Percentiles rank a stretch among this genome's conserved stretches.
phyloP scores from a whole-genome alignment of 2,888 invertebrate genomes.

The Anarsia innoxiella region DNA sequence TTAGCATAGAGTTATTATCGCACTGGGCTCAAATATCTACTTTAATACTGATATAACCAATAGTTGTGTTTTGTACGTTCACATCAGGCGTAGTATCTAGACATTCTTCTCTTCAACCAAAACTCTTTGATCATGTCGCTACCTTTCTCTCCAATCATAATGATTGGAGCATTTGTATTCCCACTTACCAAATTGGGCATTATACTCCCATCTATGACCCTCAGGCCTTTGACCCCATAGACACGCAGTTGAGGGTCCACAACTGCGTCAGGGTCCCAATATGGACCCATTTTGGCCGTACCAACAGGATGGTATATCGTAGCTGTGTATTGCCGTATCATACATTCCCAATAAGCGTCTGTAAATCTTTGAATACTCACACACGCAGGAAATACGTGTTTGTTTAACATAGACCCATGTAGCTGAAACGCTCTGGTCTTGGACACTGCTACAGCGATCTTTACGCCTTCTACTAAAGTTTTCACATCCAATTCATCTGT shows the following conservation, averaged over 20 bases:
- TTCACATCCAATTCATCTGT: slow-evolving; percentile 85
- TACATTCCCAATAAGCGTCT: slow-evolving; percentile 90
- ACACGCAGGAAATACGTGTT: slow-evolving; percentile 86
- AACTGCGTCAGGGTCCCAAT: slow-evolving; percentile 88
- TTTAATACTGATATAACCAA: slow-evolving; percentile 8
- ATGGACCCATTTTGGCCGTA: slow-evolving; percentile 92
- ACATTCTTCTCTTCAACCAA: slow-evolving; percentile 79
- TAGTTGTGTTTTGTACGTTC: slow-evolving; percentile 27
- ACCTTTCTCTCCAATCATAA: slow-evolving; percentile 94
- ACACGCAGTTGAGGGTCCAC: slow-evolving; percentile 87
- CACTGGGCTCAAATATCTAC: neutral
- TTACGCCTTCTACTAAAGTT: slow-evolving; percentile 88
- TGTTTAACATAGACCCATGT: slow-evolving; percentile 82
- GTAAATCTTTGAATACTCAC: slow-evolving; percentile 78
- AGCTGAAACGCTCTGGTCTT: slow-evolving; percentile 84
- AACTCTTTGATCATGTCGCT: slow-evolving; percentile 90
- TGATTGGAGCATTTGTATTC: slow-evolving; percentile 89
- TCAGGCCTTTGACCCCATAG: slow-evolving; percentile 84
- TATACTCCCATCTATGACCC: slow-evolving; percentile 90
- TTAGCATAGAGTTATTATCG: no score
- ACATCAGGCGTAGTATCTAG: slow-evolving; percentile 54
- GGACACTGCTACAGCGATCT: slow-evolving; percentile 87
- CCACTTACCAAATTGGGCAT: slow-evolving; percentile 91
- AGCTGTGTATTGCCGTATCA: slow-evolving; percentile 87
- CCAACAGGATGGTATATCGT: slow-evolving; percentile 92